Base-by-base conservation (phyloP, 30 jellyfish, hydroid and myxozoan genomes). In the Turritopsis rubra region DNA sequence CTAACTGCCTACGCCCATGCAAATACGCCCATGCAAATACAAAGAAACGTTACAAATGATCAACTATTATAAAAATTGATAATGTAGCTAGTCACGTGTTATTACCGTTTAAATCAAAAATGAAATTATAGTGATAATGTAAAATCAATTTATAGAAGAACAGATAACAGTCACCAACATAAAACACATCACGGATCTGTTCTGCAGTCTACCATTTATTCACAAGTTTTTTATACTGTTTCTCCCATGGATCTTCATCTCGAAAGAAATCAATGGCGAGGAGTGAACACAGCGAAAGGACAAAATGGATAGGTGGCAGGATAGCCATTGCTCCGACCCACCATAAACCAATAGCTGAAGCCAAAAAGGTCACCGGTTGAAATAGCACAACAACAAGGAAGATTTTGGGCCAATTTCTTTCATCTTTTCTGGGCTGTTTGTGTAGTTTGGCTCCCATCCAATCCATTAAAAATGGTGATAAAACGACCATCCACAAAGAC, bases 181-280 rank as follows among this genome's bases (percentile, higher is more conserved):
- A n/a, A n/a, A n/a, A n/a, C n/a, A n/a, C n/a, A n/a, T n/a, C n/a
- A n/a, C n/a, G n/a, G n/a, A 41, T 41, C 60, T 41, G 60, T 41
- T 41, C 60, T 41, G 5, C 60, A 13, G 60, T 41, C 77, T 80
- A 83, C 88, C 88, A 83, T 28, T 74, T 73, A 29, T 23, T 72
- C 81, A 72, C 88, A 0, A 83, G 23, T 71, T 41, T 82, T n/a
- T 41, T 23, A 73, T 85, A 85, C 8, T 88, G 89, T 85, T 88
- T 88, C 80, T 92, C 98, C 98, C 98, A 92, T 1, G 96, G 96
- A 41, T 88, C 95, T 65, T 85, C 96, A 60, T 84, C 98, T 70
- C 96, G 81, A 88, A 88, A 84, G 74, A 88, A 92, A 85, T 92
- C 98, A 71, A 92, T 87, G 18, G 98, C 98, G 68, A 92, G 80